A percentile compares a stretch with the other conserved stretches of the same genome.
Conservation (phyloP, 2,797 vertebrate species). For the Bovichtus diacanthus region DNA sequence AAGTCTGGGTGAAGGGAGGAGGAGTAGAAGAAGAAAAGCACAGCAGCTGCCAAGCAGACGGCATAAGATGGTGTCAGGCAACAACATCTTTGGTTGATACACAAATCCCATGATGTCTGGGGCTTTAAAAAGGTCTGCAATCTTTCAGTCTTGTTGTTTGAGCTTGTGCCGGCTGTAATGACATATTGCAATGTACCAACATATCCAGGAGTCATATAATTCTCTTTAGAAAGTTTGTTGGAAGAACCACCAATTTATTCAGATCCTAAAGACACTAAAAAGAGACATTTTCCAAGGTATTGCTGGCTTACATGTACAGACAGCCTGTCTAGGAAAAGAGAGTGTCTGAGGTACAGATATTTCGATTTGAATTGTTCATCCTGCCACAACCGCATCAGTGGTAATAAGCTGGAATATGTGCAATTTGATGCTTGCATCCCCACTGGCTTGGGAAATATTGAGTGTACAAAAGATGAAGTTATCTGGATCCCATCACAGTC, state of each 20-base stretch:
- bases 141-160: slow-evolving; percentile 44
- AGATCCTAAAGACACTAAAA: slow-evolving; percentile 12
- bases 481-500: slow-evolving; percentile 52
- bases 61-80: slow-evolving; percentile 54
- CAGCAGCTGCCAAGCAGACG: slow-evolving; percentile 59
- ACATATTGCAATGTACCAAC: slow-evolving; percentile 37
- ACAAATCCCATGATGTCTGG: slow-evolving; percentile 49
- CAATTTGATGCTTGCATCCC: slow-evolving; percentile 53
- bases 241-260: slow-evolving; percentile 19
- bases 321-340: not conserved
- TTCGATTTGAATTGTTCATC: slow-evolving; percentile 37
- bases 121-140: slow-evolving; percentile 47
- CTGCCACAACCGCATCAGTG: slow-evolving; percentile 27
- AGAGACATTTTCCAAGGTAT: not conserved
- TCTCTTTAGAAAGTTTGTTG: slow-evolving; percentile 19
- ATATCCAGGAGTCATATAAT: slow-evolving; percentile 30
- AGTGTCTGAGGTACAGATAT: slow-evolving; percentile 18
- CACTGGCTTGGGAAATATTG: slow-evolving; percentile 54
- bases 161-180: slow-evolving; percentile 39
- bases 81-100: slow-evolving; percentile 52
- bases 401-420: slow-evolving; percentile 56
- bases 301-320: slow-evolving; percentile 13
- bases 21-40: slow-evolving; percentile 52
- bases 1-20: slow-evolving; percentile 50
- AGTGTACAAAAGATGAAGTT: slow-evolving; percentile 49